A percentile compares a stretch with the other conserved stretches of the same genome.
phyloP scores from a whole-genome alignment of 2,888 invertebrate genomes.

The Eremobia ochroleuca region DNA sequence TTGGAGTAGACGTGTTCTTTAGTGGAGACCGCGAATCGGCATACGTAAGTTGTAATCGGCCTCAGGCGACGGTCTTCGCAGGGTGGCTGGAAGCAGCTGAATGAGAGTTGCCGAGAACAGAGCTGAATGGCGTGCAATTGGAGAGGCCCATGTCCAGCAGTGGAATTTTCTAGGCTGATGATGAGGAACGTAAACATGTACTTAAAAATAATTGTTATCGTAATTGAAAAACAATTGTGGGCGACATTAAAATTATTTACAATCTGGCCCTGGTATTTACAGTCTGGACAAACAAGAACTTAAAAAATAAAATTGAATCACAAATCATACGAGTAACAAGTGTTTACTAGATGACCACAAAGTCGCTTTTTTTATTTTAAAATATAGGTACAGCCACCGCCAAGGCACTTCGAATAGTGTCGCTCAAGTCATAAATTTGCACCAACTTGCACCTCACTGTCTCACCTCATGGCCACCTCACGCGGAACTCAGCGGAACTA shows the following conservation, averaged over 20 bases:
- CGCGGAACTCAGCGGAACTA: slow-evolving; percentile 54
- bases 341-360: neutral
- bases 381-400: too few species aligned
- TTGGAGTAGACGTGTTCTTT: neutral
- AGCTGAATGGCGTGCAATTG: neutral
- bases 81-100: neutral
- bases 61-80: neutral
- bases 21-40: neutral
- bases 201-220: neutral
- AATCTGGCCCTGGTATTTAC: neutral
- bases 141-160: neutral
- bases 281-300: neutral
- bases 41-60: neutral
- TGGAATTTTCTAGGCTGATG: neutral
- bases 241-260: neutral
- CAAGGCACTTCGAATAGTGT: neutral
- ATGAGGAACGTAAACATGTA: neutral
- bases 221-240: neutral
- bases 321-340: neutral
- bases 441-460: neutral
- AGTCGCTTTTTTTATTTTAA: neutral
- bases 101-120: neutral
- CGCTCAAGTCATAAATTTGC: neutral
- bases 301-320: neutral
- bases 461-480: slow-evolving; percentile 37